Base-by-base conservation (phyloP, 2,797 vertebrate genomes). In the Chaetodon trifasciatus region DNA sequence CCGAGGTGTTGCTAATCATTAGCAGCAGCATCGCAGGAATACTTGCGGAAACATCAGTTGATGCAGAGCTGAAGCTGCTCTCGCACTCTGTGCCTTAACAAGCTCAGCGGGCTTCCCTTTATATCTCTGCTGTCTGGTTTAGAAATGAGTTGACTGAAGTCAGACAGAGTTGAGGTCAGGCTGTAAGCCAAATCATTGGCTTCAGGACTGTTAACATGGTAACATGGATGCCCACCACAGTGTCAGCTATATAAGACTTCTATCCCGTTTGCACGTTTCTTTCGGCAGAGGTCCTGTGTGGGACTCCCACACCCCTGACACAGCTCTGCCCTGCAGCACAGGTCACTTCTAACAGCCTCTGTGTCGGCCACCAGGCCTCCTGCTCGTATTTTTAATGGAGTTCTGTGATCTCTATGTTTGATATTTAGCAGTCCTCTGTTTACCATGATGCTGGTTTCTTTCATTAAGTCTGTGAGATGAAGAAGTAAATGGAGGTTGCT, bases 341-440 rank as follows among this genome's bases (percentile, higher is more conserved):
- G 74, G 57, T 37, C 6, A 28, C 66, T 66, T 64, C 42, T 32
- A 1, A 13, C 1, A 10, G 28, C 67, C 66, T 52, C 62, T 46
- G 53, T 19, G 15, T 19, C 44, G 19, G 19, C 50, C 55, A 21
- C 3, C 70, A 49, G 42, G 42, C 53, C 15, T 63, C 52, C 55
- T 63, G 49, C 62, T 69, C 57, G 15, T 46, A 52, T 65, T 65
- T 78, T 64, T 78, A 83, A 88, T 86, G 53, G 17, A 63, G 24
- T 72, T 69, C n/a, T 65, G 42, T 44, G 24, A 73, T 79, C 21
- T 78, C 46, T 24, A 65, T 73, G 37, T 55, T 53, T 63, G 44
- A 64, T 74, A 47, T 69, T 65, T 53, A 66, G 35, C 39, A 24
- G 28, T 24, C 46, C 37, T 28, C 23, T 68, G 62, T 81, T 78